Conservation (phyloP, 2,113 vertebrate species). For the Probosciger aterrimus region DNA sequence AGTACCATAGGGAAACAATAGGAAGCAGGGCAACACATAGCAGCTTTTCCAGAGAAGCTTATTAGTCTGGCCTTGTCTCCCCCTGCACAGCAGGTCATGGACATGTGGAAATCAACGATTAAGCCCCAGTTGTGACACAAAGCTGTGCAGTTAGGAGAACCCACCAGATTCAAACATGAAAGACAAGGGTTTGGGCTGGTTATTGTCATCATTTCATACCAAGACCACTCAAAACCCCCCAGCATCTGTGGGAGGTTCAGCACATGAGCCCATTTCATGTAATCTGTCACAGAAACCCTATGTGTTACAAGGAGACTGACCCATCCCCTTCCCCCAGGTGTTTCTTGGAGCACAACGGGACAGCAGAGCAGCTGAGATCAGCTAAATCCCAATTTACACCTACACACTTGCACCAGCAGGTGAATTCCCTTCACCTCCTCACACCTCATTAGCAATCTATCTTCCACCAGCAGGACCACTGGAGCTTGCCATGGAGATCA, state of each 20-base stretch:
- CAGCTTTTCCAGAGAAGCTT: not conserved
- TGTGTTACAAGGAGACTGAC: accelerated
- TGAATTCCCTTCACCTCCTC: not conserved
- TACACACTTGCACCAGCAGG: not conserved
- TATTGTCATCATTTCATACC: not conserved
- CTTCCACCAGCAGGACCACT: not conserved
- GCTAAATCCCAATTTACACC: not conserved
- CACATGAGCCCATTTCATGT: not conserved
- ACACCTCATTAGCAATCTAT: too few relatives aligned
- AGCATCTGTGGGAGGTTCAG: not conserved
- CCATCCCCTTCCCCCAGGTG: not conserved
- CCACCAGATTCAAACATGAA: not conserved
- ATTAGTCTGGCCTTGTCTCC: not conserved
- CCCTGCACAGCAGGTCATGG: not conserved
- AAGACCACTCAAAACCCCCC: not conserved
- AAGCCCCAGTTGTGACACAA: not conserved
- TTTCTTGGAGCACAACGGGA: not conserved
- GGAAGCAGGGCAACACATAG: not conserved
- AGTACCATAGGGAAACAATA: not conserved
- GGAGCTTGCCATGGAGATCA: not conserved
- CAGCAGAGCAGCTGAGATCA: not conserved
- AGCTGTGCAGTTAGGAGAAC: not conserved
- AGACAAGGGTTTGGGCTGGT: not conserved
- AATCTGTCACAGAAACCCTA: too few relatives aligned
- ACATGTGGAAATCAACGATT: not conserved